A percentile compares a stretch with the other conserved stretches of the same genome.
Evolutionary conservation across 2,113 vertebrate species (phyloP).

Genomic region (Platysteira castanea): DNA sequence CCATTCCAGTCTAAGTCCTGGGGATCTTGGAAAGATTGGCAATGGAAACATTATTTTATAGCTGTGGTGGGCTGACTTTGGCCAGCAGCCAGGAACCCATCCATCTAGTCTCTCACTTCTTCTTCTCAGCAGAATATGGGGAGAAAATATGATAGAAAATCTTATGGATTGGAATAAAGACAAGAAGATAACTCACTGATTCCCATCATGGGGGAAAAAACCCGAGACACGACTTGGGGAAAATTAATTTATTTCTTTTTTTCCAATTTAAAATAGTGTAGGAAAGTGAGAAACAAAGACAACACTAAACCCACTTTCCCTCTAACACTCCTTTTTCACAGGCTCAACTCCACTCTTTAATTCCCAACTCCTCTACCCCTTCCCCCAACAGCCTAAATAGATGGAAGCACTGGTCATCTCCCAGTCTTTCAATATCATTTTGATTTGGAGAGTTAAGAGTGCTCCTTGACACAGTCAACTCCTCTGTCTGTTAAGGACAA

Average conservation of each 20-base stretch:
- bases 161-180: not conserved
- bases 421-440: not conserved
- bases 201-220: not conserved
- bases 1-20: not conserved
- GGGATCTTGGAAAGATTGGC: not conserved
- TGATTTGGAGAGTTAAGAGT: not conserved
- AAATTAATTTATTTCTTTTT: not conserved
- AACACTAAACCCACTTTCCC: not conserved
- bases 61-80: not conserved
- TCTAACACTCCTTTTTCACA: not conserved
- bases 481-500: not conserved
- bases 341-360: not conserved
- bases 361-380: not conserved
- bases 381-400: not conserved
- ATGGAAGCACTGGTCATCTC: not conserved
- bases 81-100: not conserved
- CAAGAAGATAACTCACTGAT: not conserved
- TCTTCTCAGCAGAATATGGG: not conserved
- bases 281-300: not conserved
- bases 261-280: not conserved
- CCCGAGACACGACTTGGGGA: fast-evolving
- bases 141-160: not conserved
- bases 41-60: not conserved
- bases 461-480: not conserved
- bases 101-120: not conserved